Evolutionary conservation across 2,888 invertebrate species (phyloP).

Genomic region (Leptinotarsa juncta): DNA sequence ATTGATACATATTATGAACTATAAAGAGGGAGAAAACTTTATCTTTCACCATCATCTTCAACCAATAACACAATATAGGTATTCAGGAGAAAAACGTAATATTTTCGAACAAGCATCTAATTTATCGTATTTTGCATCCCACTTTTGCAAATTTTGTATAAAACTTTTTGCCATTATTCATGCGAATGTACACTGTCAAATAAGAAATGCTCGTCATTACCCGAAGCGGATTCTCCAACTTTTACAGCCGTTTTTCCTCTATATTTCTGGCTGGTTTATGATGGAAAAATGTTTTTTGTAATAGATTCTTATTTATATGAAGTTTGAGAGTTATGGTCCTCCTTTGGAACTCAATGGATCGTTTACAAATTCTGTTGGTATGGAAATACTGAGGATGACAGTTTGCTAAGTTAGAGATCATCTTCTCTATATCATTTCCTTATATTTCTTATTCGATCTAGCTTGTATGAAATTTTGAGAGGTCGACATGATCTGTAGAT

Average conservation of each 20-base stretch:
- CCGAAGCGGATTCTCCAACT: neutral
- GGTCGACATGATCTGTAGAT: too few relatives aligned
- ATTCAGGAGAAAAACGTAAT: neutral
- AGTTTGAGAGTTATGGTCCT: neutral
- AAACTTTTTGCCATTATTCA: neutral
- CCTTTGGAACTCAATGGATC: neutral
- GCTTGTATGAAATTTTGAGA: too few relatives aligned
- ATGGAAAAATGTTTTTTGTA: neutral
- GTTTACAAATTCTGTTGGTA: too few relatives aligned
- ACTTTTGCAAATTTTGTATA: neutral
- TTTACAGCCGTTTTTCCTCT: neutral
- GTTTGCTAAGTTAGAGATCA: too few relatives aligned
- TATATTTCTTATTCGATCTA: too few relatives aligned
- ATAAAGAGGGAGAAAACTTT: neutral
- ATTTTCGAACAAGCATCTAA: neutral
- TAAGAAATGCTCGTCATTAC: conserved; percentile 12
- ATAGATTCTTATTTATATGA: neutral
- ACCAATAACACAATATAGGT: neutral
- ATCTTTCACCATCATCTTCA: neutral
- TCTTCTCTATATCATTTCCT: too few relatives aligned
- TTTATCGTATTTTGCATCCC: neutral
- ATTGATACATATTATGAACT: neutral
- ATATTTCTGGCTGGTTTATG: neutral
- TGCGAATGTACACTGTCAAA: neutral
- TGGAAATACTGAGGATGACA: too few relatives aligned